A percentile compares a stretch with the other conserved stretches of the same genome.
These are phyloP conservation scores for Orgyia antiqua DNA, from an alignment of 2,888 invertebrate species.

Conservation along the genomic window DNA sequence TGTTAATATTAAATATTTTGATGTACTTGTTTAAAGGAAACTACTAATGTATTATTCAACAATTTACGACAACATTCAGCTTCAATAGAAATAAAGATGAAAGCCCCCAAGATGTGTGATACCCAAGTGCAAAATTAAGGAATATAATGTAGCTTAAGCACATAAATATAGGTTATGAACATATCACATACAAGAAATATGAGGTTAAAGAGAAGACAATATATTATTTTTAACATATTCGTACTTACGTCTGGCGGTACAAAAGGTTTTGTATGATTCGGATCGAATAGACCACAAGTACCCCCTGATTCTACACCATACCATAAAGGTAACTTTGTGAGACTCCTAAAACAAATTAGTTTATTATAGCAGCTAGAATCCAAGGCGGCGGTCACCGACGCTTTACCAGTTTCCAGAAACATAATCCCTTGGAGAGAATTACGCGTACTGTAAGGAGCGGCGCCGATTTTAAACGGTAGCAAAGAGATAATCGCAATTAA, in stretches of 20 bases:
- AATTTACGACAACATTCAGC: conserved; percentile 23
- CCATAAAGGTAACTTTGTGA: conserved; percentile 86
- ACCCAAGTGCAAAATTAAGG: too few relatives aligned
- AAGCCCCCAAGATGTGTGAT: conserved; percentile 13
- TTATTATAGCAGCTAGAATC: neutral
- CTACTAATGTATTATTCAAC: too few relatives aligned
- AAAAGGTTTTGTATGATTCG: conserved; percentile 90
- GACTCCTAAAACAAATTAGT: conserved; percentile 38
- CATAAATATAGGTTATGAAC: conserved; percentile 1
- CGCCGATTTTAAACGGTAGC: too few relatives aligned
- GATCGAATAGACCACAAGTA: conserved; percentile 95
- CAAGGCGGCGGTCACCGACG: neutral
- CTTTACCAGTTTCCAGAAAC: too few relatives aligned
- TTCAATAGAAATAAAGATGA: conserved; percentile 10
- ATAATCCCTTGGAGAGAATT: too few relatives aligned
- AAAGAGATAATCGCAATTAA: too few relatives aligned
- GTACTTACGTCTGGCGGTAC: conserved; percentile 41
- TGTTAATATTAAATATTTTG: too few relatives aligned
- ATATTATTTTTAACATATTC: too few relatives aligned
- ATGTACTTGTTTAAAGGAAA: too few relatives aligned
- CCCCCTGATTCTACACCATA: conserved; percentile 93
- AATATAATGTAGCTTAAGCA: too few relatives aligned
- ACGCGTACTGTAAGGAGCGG: too few relatives aligned
- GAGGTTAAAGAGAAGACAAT: neutral
- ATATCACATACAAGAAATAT: neutral